Evolutionary conservation across 2,113 vertebrate genomes (phyloP).

Genomic region (Ivindomyrus marchei): DNA sequence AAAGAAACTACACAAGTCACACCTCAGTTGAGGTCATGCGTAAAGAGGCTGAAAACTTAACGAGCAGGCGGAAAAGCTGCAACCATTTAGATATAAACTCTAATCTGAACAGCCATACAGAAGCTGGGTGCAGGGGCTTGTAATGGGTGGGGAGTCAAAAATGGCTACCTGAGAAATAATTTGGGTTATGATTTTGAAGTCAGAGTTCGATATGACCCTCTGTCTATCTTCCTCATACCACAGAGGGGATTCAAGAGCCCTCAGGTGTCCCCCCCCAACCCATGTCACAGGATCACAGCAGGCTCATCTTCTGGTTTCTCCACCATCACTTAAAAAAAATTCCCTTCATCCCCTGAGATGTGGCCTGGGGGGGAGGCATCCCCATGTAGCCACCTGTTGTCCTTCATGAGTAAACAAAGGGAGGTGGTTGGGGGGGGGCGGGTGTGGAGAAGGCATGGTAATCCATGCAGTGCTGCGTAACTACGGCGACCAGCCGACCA

Average conservation of each 20-base stretch:
- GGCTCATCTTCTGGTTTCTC: neutral
- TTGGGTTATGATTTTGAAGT: neutral
- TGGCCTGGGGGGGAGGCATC: neutral
- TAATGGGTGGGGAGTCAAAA: neutral
- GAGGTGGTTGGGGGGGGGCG: neutral
- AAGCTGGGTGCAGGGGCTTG: neutral
- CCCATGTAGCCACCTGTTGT: neutral
- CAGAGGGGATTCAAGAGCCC: neutral
- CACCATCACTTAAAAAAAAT: neutral
- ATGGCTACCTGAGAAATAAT: neutral
- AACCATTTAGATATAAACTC: neutral
- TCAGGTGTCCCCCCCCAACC: neutral
- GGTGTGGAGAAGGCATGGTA: neutral
- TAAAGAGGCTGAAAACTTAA: neutral
- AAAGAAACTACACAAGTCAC: neutral
- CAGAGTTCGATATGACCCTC: neutral
- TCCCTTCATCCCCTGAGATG: neutral
- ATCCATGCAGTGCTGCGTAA: neutral
- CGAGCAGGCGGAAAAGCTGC: too few relatives aligned
- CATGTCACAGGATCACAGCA: neutral
- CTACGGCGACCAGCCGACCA: neutral
- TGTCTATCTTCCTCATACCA: neutral
- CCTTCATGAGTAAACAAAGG: constrained; percentile 1
- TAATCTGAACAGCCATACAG: neutral
- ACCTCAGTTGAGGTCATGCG: neutral